phyloP scores from a whole-genome alignment of 2,888 invertebrate species.

The Anoplius nigerrimus region DNA sequence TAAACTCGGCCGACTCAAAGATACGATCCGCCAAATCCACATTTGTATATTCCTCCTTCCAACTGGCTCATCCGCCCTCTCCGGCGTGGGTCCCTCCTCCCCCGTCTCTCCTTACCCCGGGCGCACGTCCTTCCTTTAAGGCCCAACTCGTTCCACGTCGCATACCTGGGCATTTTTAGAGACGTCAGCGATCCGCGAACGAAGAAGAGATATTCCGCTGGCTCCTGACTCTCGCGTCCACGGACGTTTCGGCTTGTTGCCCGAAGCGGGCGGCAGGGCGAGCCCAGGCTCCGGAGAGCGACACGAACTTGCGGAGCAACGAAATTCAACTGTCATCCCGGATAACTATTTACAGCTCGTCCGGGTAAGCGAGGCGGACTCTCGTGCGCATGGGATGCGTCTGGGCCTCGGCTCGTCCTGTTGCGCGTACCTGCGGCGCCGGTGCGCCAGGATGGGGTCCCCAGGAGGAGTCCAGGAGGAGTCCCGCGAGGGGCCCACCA shows the following conservation, averaged over 20 bases:
- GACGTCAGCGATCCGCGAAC: slow-evolving; percentile 30
- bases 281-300: slow-evolving; percentile 51
- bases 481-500: slow-evolving; percentile 22
- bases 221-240: not conserved
- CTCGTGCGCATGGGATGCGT: slow-evolving; percentile 60
- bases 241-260: not conserved
- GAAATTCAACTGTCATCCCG: slow-evolving; percentile 69
- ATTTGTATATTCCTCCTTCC: slow-evolving; percentile 66
- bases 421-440: slow-evolving; percentile 11
- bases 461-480: slow-evolving; percentile 17
- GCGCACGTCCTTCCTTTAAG: slow-evolving; percentile 27
- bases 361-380: slow-evolving; percentile 49
- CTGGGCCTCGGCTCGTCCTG: slow-evolving; percentile 22
- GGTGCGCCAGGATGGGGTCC: slow-evolving; percentile 11
- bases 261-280: slow-evolving; percentile 2
- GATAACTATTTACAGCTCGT: slow-evolving; percentile 68
- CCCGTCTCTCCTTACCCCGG: not conserved
- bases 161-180: slow-evolving; percentile 38
- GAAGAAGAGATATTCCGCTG: not conserved
- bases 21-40: slow-evolving; percentile 66
- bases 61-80: slow-evolving; percentile 28
- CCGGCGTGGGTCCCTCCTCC: slow-evolving; percentile 8
- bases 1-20: slow-evolving; percentile 60
- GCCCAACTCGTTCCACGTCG: slow-evolving; percentile 11
- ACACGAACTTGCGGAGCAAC: slow-evolving; percentile 29